These are phyloP conservation scores for Carposina sasakii DNA, from an alignment of 1,140 invertebrate genomes.

Conservation along the genomic window DNA sequence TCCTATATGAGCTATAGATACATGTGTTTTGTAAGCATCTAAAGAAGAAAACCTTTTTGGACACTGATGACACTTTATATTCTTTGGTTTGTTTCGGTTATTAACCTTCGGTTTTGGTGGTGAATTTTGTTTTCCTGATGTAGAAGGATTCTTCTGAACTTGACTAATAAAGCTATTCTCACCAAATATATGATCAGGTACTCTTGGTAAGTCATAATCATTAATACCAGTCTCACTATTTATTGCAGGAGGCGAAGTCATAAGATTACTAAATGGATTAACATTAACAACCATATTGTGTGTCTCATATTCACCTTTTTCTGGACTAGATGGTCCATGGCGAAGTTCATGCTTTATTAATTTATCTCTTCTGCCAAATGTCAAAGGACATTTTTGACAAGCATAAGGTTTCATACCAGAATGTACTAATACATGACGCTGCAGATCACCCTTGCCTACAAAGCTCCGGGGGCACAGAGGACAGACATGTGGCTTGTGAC, in stretches of 20 bases:
- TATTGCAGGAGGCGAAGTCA: slow-evolving; percentile 41
- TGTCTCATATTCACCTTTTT: slow-evolving; percentile 40
- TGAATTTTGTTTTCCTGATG: slow-evolving; percentile 40
- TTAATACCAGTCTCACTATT: slow-evolving; percentile 44
- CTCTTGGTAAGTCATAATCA: slow-evolving; percentile 60
- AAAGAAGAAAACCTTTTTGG: slow-evolving; percentile 70
- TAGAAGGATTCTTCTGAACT: slow-evolving; percentile 45
- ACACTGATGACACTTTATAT: slow-evolving; percentile 71
- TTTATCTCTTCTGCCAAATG: slow-evolving; percentile 78
- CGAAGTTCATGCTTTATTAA: slow-evolving; percentile 74
- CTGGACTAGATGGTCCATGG: slow-evolving; percentile 53
- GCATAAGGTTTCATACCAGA: slow-evolving; percentile 80
- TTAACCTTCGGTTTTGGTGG: slow-evolving; percentile 44
- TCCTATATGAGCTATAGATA: slow-evolving; percentile 61
- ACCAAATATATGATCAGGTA: slow-evolving; percentile 71
- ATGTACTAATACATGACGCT: slow-evolving; percentile 80
- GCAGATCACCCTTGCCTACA: slow-evolving; percentile 79
- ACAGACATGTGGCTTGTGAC: slow-evolving; percentile 81
- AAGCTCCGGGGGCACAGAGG: slow-evolving; percentile 83
- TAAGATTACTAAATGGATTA: slow-evolving; percentile 71
- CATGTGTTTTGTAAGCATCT: slow-evolving; percentile 65
- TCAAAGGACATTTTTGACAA: slow-evolving; percentile 78
- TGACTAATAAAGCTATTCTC: slow-evolving; percentile 67
- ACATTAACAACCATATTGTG: slow-evolving; percentile 74
- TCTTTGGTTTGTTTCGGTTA: slow-evolving; percentile 58